Percentiles rank a stretch among this genome's conserved stretches.
Evolutionary conservation across 2,888 invertebrate genomes (phyloP).

Genomic region (Linnaemya tessellans): DNA sequence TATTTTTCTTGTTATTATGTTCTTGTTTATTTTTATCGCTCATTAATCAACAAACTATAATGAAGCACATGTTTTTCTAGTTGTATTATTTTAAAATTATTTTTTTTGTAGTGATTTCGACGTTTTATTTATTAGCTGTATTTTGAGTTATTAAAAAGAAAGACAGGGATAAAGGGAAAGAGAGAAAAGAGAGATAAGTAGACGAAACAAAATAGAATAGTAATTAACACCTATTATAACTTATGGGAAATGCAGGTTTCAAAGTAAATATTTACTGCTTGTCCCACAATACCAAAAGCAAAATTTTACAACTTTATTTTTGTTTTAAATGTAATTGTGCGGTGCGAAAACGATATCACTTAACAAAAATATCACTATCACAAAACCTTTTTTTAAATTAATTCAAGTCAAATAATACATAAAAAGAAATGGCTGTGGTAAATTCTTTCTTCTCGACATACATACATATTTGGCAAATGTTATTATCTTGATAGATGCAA

Average conservation of each 20-base stretch:
- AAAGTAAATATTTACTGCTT: neutral
- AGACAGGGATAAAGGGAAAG: neutral
- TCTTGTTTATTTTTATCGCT: constrained; percentile 47
- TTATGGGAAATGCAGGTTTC: neutral
- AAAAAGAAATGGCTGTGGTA: no score
- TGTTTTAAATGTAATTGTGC: no score
- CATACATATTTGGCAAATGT: no score
- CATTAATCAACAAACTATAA: constrained; percentile 63
- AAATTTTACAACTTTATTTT: no score
- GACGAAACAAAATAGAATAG: neutral
- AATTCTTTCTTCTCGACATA: no score
- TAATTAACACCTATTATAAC: neutral
- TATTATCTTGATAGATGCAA: no score
- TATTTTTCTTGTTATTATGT: constrained; percentile 39
- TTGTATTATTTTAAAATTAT: constrained; percentile 24
- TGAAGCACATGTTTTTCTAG: constrained; percentile 69
- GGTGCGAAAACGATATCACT: no score
- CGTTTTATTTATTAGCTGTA: neutral
- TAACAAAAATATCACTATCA: no score
- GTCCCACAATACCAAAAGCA: no score
- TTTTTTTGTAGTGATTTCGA: neutral
- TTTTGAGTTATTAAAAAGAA: neutral
- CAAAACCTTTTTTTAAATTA: no score
- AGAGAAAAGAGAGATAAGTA: neutral
- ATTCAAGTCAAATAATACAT: no score